Base-by-base conservation (phyloP, 2,797 vertebrate species). In the Enteromius mattozi region DNA sequence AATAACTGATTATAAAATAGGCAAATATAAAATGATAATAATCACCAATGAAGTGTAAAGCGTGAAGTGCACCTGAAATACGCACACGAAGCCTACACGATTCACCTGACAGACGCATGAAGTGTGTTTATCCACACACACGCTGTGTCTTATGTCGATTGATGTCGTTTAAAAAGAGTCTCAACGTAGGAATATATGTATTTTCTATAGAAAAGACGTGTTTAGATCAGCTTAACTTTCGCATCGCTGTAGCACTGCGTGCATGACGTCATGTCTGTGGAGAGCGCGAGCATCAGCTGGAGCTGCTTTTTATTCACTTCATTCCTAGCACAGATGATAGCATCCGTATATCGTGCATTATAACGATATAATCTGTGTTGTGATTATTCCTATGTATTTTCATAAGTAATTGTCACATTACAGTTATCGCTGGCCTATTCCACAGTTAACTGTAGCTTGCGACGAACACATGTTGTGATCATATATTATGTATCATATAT, bases 241-340 rank as follows among this genome's bases (percentile, higher is more conserved):
- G 40, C 77, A 71, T 82, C 51, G 49, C 40, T 35, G 81, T 85
- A 81, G 84, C 86, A 74, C 54, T 85, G 81, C 77, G 78, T 63
- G 82, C 54, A 88, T 91, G 89, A 89, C 87, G 88, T 90, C 65
- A 88, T 88, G 86, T 90, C 86, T 88, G 56, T 87, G 85, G 82
- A 72, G 51, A 17, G 86, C 69, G 78, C 87, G 71, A 81, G 86
- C 82, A 83, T 87, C 69, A 86, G 68, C 86, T 86, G 85, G 80
- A 85, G 65, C 77, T 49, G 56, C 54, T 86, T 88, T 86, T 45
- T 68, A 69, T 76, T 59, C 33, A 10, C 17, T 42, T 42, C 3
- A 4, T 37, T n/a, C 1, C 2, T n/a, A 10, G 9, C 19, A n/a
- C 33, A 1, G 37, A 27, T 51, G 4, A 49, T 17, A 75, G 12